Conservation (phyloP, 2,888 invertebrate species). For the Cataglyphis livida region DNA sequence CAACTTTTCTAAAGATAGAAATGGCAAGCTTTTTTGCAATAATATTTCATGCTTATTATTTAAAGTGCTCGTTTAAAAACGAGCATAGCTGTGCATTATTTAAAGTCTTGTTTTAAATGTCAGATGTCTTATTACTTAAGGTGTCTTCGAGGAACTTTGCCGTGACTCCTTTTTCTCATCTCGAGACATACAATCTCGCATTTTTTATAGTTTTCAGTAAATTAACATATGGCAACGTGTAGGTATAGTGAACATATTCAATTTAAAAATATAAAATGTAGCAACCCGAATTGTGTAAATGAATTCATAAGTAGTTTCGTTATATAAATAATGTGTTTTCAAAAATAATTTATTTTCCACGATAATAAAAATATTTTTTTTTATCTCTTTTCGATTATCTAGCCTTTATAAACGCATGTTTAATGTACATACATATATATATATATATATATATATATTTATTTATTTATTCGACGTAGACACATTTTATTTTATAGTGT, state of each 20-base stretch:
- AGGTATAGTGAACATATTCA: not conserved
- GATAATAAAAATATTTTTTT: not conserved
- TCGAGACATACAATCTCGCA: not conserved
- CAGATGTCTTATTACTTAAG: constrained; percentile 46
- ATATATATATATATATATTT: not conserved
- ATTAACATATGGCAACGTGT: constrained; percentile 16
- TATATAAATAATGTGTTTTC: not conserved
- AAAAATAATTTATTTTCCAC: not conserved
- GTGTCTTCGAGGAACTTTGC: constrained; percentile 31
- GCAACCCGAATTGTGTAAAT: not conserved
- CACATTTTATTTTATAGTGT: not conserved
- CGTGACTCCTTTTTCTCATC: constrained; percentile 16
- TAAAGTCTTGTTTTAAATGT: constrained; percentile 42
- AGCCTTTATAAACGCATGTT: not conserved
- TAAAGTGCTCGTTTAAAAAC: constrained; percentile 42
- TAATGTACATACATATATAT: not conserved
- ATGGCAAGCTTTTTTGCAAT: not conserved
- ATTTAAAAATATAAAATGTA: constrained; percentile 14
- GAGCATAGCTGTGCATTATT: constrained; percentile 29
- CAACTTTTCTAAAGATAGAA: not conserved
- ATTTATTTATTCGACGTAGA: not conserved
- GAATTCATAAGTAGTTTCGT: not conserved
- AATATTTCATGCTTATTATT: constrained; percentile 41
- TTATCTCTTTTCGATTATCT: not conserved
- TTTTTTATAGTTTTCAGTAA: constrained; percentile 17